Evolutionary conservation across 2,797 vertebrate genomes (phyloP).

Genomic region (Bradypodion pumilum): DNA sequence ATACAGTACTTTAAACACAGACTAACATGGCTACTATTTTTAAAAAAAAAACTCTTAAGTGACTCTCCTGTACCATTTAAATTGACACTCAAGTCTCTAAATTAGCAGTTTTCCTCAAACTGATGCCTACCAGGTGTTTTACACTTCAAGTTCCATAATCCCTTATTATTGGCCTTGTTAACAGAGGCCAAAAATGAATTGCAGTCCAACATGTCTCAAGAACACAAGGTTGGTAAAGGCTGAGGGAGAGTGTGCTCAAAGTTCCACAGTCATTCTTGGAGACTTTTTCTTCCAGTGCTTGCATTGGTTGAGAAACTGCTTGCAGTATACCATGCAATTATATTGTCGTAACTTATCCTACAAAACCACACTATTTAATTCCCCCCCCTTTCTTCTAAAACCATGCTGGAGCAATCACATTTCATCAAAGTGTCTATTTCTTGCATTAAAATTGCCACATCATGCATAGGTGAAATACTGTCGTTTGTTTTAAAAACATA

Average conservation of each 20-base stretch:
- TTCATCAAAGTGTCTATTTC: slow-evolving; percentile 2
- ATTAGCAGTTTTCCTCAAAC: no score
- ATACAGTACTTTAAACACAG: no score
- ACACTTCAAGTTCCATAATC: neutral
- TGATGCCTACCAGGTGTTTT: neutral
- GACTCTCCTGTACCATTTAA: no score
- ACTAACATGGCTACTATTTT: no score
- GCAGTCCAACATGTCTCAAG: neutral
- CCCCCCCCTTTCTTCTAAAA: neutral
- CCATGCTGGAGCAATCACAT: neutral
- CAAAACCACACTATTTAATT: neutral
- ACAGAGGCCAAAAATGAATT: neutral
- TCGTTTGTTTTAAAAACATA: slow-evolving; percentile 1
- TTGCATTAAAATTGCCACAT: slow-evolving; percentile 12
- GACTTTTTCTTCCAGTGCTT: neutral
- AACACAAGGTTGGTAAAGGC: neutral
- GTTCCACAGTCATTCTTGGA: neutral
- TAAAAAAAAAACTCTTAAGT: no score
- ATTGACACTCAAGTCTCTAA: no score
- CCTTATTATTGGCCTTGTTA: neutral
- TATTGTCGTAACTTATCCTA: slow-evolving; percentile 1
- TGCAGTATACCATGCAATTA: slow-evolving; percentile 7
- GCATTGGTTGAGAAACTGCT: slow-evolving; percentile 14
- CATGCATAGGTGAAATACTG: slow-evolving; percentile 15
- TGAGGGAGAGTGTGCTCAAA: neutral